These are phyloP conservation scores for Eulithis testata DNA, from an alignment of 2,888 invertebrate species.

Conservation along the genomic window DNA sequence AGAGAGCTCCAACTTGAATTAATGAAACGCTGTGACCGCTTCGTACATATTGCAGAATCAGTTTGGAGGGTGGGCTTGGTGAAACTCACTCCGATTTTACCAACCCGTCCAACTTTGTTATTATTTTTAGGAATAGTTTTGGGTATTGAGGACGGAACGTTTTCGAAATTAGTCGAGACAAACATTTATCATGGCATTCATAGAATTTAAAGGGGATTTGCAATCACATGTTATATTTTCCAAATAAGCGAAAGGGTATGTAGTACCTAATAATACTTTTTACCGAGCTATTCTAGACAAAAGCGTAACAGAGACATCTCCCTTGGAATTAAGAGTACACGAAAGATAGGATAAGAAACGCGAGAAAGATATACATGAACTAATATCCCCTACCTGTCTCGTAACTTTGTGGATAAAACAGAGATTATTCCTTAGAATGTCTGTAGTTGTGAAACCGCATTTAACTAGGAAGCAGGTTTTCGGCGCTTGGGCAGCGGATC, in stretches of 20 bases:
- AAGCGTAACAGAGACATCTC: neutral
- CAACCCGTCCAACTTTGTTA: neutral
- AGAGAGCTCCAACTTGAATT: constrained; percentile 51
- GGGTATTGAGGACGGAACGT: neutral
- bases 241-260: too few relatives aligned
- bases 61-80: constrained; percentile 17
- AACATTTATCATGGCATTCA: too few relatives aligned
- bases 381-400: constrained; percentile 25
- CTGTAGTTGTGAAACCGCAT: neutral
- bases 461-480: too few relatives aligned
- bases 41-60: constrained; percentile 28
- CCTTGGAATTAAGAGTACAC: constrained; percentile 10
- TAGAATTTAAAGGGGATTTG: too few relatives aligned
- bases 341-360: constrained; percentile 28
- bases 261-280: too few relatives aligned
- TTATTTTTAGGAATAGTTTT: neutral
- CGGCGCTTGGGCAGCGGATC: too few relatives aligned
- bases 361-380: constrained; percentile 29
- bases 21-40: constrained; percentile 41
- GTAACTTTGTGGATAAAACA: constrained; percentile 28
- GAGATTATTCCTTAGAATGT: constrained; percentile 30
- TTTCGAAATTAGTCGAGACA: too few relatives aligned
- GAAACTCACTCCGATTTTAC: constrained; percentile 13
- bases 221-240: too few relatives aligned
- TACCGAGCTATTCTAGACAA: neutral